Conservation (phyloP, 2,888 invertebrate species). For the Itoplectis maculator region DNA sequence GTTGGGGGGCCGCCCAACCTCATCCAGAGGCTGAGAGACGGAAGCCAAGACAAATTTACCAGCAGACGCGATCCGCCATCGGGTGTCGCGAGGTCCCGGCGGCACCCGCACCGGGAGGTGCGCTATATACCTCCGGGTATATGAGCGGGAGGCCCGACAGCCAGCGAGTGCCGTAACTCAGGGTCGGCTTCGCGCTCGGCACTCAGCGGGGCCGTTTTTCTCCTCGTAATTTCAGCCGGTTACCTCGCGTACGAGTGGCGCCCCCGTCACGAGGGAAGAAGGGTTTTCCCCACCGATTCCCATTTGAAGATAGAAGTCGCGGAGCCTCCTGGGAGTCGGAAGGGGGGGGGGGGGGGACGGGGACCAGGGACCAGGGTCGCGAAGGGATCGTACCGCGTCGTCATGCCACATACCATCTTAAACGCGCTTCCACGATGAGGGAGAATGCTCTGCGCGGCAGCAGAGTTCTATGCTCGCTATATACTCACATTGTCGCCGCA, state of each 20-base stretch:
- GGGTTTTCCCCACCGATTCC: constrained; percentile 53
- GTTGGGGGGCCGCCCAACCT: no score
- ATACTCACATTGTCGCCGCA: background rate
- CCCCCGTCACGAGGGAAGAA: constrained; percentile 32
- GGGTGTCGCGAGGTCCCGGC: constrained; percentile 24
- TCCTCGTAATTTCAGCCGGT: constrained; percentile 58
- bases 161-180: constrained; percentile 57
- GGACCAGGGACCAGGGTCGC: constrained; percentile 28
- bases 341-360: no score
- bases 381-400: constrained; percentile 30
- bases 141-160: constrained; percentile 50
- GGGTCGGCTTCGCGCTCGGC: constrained; percentile 61
- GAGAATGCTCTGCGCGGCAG: constrained; percentile 51
- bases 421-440: constrained; percentile 31
- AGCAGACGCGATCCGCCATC: constrained; percentile 10
- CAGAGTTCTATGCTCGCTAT: constrained; percentile 17
- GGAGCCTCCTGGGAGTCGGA: constrained; percentile 28
- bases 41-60: constrained; percentile 45
- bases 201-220: constrained; percentile 54
- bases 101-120: background rate
- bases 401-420: constrained; percentile 30
- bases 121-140: constrained; percentile 49
- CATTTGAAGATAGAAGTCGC: constrained; percentile 49
- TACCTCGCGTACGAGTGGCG: constrained; percentile 28
- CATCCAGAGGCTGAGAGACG: background rate